phyloP scores from a whole-genome alignment of 2,888 invertebrate species.

The Hermaeophaga mercurialis region DNA sequence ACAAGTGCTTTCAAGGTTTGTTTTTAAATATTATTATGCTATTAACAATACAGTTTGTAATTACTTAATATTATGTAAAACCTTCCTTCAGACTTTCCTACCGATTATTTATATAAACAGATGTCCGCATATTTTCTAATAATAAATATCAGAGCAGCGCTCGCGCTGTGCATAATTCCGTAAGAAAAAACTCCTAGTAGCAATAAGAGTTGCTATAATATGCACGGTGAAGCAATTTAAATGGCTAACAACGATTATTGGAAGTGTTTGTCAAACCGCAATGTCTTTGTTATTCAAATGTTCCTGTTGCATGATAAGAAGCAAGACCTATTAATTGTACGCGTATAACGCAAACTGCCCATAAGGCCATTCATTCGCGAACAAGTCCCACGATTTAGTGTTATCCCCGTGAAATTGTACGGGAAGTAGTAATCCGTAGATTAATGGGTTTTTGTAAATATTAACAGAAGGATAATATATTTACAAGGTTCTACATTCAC shows the following conservation, averaged over 20 bases:
- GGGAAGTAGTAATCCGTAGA: conserved; percentile 27
- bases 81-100: no score
- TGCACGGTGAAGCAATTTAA: conserved; percentile 25
- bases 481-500: no score
- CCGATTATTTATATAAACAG: no score
- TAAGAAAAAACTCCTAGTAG: conserved; percentile 7
- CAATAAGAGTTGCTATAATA: conserved; percentile 23
- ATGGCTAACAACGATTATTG: conserved; percentile 36
- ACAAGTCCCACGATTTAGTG: conserved; percentile 26
- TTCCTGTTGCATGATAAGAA: conserved; percentile 41
- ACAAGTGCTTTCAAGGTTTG: no score
- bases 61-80: no score
- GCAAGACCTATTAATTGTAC: conserved; percentile 41
- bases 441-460: conserved; percentile 9
- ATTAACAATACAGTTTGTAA: no score
- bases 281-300: conserved; percentile 47
- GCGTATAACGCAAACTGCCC: conserved; percentile 32
- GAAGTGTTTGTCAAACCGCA: conserved; percentile 43
- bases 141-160: not conserved
- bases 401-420: conserved; percentile 28
- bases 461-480: no score
- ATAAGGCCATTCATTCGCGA: conserved; percentile 25
- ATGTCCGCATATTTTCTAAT: not conserved
- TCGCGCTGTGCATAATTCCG: not conserved
- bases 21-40: no score